Evolutionary conservation across 2,888 invertebrate genomes (phyloP), one percentile per base, ranked within the genome.

Genomic region (Macaria notata): DNA sequence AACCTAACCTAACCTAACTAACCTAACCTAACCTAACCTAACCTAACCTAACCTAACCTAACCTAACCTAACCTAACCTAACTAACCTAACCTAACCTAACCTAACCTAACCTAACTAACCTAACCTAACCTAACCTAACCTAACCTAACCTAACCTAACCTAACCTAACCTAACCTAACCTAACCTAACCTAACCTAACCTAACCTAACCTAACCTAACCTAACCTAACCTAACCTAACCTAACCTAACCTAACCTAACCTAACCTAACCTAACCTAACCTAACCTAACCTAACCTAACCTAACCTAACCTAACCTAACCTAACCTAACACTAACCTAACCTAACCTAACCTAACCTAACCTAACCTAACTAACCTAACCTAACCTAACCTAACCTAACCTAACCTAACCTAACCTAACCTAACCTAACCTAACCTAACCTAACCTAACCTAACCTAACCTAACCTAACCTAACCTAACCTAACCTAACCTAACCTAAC

Each of bases 21-120:
- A 65, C 64, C 64, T 65, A 65, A 65, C 64, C 62, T 65, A 63
- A 63, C 62, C 62, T 61, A 57, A 60, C 60, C 60, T 60, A 60
- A 60, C 60, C 60, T 60, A 60, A 61, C 63, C 61, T 61, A 61
- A 60, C 60, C 60, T 60, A 60, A 60, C 60, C 60, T 60, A 66
- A 66, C 66, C 66, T 66, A 66, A 66, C 66, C 66, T 66, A 66
- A 66, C 65, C 66, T 66, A 66, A 66, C 66, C 66, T 63, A 66
- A 63, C 47, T 43, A 57, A 36, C 52, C 52, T 39, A 57, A 54
- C 46, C 62, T 59, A 62, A 65, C 61, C 64, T 61, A 62, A 64
- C 61, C 64, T 61, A 62, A 64, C 42, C 54, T 54, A 62, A 60
- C 59, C 61, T 55, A 55, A 63, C 65, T 63, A 62, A 63, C 61